Conservation (phyloP, 2,797 vertebrate genomes). For the Linurgus olivaceus region DNA sequence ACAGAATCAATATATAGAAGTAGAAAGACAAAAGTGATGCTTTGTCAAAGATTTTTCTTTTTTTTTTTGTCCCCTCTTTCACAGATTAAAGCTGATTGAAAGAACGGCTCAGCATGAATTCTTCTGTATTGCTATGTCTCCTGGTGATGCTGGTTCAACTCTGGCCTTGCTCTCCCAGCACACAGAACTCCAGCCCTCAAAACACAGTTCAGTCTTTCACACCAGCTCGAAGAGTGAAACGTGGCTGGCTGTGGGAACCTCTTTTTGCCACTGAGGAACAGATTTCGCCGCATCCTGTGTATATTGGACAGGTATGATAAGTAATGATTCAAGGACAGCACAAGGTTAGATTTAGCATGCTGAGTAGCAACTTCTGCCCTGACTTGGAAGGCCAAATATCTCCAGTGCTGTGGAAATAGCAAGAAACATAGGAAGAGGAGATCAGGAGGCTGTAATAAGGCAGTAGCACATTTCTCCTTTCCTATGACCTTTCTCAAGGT, state of each 20-base stretch:
- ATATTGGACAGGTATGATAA: conserved; percentile 87
- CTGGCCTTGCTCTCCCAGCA: neutral
- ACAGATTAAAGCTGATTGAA: conserved; percentile 24
- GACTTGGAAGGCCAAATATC: neutral
- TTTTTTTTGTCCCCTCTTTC: neutral
- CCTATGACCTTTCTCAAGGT: neutral
- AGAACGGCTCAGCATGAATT: conserved; percentile 53
- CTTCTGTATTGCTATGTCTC: neutral
- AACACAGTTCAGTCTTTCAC: neutral
- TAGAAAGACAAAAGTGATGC: neutral
- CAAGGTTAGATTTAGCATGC: neutral
- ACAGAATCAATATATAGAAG: neutral
- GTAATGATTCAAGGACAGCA: neutral
- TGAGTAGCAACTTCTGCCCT: neutral
- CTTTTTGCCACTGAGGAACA: conserved; percentile 88
- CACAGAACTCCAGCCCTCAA: accelerated
- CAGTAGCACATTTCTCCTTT: neutral
- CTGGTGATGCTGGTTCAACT: conserved; percentile 36
- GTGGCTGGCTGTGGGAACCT: conserved; percentile 87
- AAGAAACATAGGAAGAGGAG: neutral
- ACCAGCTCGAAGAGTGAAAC: conserved; percentile 62
- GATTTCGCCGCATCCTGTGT: conserved; percentile 59
- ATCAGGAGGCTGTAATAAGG: neutral
- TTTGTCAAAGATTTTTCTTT: neutral
- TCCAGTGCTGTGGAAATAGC: neutral